Percentiles rank a stretch among this genome's conserved stretches.
Evolutionary conservation across 2,113 vertebrate species (phyloP).

Genomic region (Sturnus vulgaris): DNA sequence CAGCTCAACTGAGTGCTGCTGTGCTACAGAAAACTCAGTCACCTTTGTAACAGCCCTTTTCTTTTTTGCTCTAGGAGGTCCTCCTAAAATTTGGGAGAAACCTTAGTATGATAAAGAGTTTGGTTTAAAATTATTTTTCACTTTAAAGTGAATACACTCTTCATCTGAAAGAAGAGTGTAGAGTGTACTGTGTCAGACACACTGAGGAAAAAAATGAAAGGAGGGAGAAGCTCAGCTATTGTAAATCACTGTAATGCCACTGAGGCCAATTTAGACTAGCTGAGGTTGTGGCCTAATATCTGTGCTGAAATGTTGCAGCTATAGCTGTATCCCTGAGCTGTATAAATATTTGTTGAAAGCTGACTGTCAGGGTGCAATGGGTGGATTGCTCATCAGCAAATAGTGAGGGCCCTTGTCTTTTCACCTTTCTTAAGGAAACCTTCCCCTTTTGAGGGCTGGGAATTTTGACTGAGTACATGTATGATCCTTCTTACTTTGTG

Average conservation of each 20-base stretch:
- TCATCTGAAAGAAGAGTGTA: not conserved
- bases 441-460: not conserved
- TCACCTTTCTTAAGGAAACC: not conserved
- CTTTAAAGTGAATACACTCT: not conserved
- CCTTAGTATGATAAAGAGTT: not conserved
- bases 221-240: not conserved
- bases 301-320: conserved; percentile 30
- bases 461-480: not conserved
- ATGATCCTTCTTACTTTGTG: not conserved
- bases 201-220: not conserved
- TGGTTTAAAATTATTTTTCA: not conserved
- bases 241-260: conserved; percentile 29
- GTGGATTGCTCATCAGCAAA: not conserved
- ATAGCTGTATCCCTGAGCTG: not conserved
- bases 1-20: not conserved
- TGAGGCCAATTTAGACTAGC: conserved; percentile 15
- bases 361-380: not conserved
- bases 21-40: not conserved
- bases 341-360: conserved; percentile 43
- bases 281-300: conserved; percentile 37
- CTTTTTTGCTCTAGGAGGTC: not conserved
- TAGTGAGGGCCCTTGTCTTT: not conserved
- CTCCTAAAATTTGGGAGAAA: not conserved
- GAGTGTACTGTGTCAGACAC: not conserved
- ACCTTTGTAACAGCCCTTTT: not conserved